Evolutionary conservation across 1,140 invertebrate genomes (phyloP).

Genomic region (Varroa destructor): DNA sequence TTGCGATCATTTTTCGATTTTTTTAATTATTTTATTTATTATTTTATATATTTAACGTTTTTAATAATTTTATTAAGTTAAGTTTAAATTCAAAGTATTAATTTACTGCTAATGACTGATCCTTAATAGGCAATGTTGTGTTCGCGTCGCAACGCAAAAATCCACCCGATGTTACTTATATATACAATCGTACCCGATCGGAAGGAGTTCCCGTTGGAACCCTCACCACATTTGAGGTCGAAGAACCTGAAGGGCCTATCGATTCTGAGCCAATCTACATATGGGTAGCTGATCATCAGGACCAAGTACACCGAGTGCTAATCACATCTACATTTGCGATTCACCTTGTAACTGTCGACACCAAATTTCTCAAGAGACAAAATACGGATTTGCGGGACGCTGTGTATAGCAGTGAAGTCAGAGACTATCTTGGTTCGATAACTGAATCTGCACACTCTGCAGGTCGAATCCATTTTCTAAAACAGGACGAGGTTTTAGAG

Average conservation of each 20-base stretch:
- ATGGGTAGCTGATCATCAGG: slow-evolving; percentile 1
- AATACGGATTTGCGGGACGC: too few relatives aligned
- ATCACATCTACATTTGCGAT: background rate
- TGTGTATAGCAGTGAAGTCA: too few relatives aligned
- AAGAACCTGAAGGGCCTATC: background rate
- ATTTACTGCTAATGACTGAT: background rate
- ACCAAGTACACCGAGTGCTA: slow-evolving; percentile 1
- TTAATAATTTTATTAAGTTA: background rate
- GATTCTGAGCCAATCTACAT: background rate
- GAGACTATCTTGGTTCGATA: background rate
- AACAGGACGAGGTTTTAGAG: background rate
- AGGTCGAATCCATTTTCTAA: slow-evolving; percentile 8
- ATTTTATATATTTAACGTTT: background rate
- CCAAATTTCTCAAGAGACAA: background rate
- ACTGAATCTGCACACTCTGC: background rate
- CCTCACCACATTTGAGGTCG: slow-evolving; percentile 8
- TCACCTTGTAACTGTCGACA: background rate
- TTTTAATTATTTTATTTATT: too few relatives aligned
- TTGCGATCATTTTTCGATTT: too few relatives aligned
- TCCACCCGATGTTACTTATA: slow-evolving; percentile 16
- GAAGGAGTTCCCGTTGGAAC: background rate
- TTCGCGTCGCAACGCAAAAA: background rate
- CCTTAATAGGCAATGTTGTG: background rate
- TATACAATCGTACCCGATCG: background rate
- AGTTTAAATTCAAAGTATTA: background rate